phyloP scores from a whole-genome alignment of 2,113 vertebrate genomes.

The Oceanites oceanicus region DNA sequence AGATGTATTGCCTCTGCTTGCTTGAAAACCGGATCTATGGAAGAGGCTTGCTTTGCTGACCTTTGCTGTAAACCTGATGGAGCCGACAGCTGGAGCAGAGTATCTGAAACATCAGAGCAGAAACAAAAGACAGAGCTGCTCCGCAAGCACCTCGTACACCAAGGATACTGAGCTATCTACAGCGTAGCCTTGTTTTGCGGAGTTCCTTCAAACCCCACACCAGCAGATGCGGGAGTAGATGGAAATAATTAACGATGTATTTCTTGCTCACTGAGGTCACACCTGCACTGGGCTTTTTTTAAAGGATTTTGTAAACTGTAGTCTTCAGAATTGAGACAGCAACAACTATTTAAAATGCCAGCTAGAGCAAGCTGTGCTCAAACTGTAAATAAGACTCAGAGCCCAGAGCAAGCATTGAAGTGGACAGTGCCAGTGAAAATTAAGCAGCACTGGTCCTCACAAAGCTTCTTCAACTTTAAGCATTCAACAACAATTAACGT shows the following conservation, averaged over 20 bases:
- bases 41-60: not conserved
- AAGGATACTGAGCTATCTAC: rapidly evolving
- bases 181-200: rapidly evolving
- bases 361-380: not conserved
- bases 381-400: not conserved
- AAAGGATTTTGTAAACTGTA: not conserved
- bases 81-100: not conserved
- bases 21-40: not conserved
- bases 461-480: not conserved
- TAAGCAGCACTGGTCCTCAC: not conserved
- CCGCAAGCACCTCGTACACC: not conserved
- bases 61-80: not conserved
- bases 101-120: not conserved
- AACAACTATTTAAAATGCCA: not conserved
- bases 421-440: not conserved
- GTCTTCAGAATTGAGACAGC: not conserved
- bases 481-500: not conserved
- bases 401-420: not conserved
- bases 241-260: not conserved
- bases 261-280: not conserved
- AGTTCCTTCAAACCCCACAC: not conserved
- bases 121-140: not conserved
- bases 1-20: not conserved
- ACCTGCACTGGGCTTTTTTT: not conserved
- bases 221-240: rapidly evolving